A percentile compares a stretch with the other conserved stretches of the same genome.
phyloP scores from a whole-genome alignment of 2,113 vertebrate genomes.

The Charina bottae region DNA sequence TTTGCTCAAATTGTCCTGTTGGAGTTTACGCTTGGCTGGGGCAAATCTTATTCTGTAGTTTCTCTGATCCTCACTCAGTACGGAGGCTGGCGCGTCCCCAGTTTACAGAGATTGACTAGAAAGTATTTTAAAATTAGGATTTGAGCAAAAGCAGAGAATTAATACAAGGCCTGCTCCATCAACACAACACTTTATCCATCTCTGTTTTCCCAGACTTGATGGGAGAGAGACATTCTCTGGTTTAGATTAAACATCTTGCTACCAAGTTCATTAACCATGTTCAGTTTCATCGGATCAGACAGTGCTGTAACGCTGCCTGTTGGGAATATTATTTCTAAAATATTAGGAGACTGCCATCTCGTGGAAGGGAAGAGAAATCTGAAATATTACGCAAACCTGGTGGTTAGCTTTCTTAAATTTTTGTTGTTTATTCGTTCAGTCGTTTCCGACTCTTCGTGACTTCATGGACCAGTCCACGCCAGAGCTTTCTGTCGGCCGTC shows the following conservation, averaged over 20 bases:
- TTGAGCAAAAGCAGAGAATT: neutral
- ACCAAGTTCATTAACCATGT: no score
- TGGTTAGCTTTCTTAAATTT: neutral
- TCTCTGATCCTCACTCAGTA: no score
- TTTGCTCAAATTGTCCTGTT: neutral
- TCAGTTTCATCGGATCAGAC: no score
- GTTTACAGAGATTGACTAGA: neutral
- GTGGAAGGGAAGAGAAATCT: constrained; percentile 55
- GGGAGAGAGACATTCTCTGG: neutral
- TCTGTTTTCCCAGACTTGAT: no score
- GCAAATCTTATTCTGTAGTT: neutral
- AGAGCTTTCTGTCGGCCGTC: no score
- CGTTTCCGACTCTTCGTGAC: no score
- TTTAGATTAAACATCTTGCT: neutral
- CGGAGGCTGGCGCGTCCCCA: no score
- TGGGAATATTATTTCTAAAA: neutral
- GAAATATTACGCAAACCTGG: constrained; percentile 24
- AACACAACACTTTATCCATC: no score
- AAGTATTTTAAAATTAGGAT: neutral
- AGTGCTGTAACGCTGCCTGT: neutral
- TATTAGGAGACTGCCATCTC: constrained; percentile 68
- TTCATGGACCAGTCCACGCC: no score
- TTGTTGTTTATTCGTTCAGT: no score
- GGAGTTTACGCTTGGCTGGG: neutral
- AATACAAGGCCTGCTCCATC: neutral